These are phyloP conservation scores for Sphaeridia pumilis DNA, from an alignment of 2,888 invertebrate genomes.

Conservation along the genomic window DNA sequence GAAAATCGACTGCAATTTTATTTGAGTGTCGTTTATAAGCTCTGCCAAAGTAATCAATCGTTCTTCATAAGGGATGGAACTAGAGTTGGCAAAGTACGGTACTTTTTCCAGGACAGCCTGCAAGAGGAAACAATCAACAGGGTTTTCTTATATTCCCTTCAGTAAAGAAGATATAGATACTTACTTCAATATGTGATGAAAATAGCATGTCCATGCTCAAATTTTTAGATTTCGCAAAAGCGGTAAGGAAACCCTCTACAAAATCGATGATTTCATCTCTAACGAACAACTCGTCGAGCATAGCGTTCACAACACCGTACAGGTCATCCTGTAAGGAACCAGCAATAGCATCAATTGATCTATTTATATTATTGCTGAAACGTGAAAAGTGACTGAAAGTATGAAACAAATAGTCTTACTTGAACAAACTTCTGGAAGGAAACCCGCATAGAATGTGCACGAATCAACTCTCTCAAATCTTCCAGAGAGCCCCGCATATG, in stretches of 20 bases:
- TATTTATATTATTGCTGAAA: not conserved
- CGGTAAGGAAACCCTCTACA: conserved; percentile 23
- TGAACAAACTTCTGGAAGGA: conserved; percentile 24
- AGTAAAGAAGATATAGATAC: not conserved
- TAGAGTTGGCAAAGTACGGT: conserved; percentile 20
- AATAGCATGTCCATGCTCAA: conserved; percentile 22
- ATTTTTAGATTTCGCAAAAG: conserved; percentile 27
- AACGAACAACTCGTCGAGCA: conserved; percentile 26
- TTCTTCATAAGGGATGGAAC: conserved; percentile 33
- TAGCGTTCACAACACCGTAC: conserved; percentile 26
- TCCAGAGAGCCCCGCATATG: conserved; percentile 17
- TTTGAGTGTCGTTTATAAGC: conserved; percentile 13
- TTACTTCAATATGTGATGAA: conserved; percentile 27
- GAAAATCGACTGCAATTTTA: conserved; percentile 17
- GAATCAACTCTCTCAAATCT: conserved; percentile 24
- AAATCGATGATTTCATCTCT: conserved; percentile 28
- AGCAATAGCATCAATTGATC: not conserved
- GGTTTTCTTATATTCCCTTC: not conserved
- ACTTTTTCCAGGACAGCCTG: conserved; percentile 25
- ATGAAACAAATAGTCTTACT: conserved; percentile 11
- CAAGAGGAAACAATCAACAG: not conserved
- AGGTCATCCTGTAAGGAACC: conserved; percentile 19
- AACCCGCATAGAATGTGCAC: conserved; percentile 26
- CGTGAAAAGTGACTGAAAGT: not conserved
- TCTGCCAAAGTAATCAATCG: conserved; percentile 24